Conservation (phyloP, 2,797 vertebrate genomes). For the Coreius guichenoti region DNA sequence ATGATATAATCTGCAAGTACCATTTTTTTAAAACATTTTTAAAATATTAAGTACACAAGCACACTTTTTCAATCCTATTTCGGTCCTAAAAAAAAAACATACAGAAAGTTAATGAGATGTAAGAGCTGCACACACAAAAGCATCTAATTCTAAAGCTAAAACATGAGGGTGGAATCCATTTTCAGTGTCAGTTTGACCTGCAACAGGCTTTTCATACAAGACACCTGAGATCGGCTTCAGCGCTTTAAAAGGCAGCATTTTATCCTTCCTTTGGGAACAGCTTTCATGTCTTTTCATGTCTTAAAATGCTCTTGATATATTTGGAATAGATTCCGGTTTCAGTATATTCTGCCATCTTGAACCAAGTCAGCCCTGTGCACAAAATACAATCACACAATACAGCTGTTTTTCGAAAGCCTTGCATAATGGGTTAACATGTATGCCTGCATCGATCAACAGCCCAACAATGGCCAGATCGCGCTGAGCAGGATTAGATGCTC, state of each 20-base stretch:
- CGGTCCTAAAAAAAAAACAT: not conserved
- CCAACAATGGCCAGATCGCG: conserved; percentile 29
- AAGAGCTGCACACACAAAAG: not conserved
- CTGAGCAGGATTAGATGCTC: not conserved
- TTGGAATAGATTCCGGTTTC: not conserved
- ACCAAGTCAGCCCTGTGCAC: not conserved
- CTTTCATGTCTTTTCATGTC: not conserved
- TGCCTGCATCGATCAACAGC: conserved; percentile 27
- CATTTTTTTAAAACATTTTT: not conserved
- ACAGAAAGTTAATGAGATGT: not conserved
- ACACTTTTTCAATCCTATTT: not conserved
- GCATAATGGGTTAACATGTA: conserved; percentile 2
- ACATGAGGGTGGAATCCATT: not conserved
- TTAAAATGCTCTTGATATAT: not conserved
- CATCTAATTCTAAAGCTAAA: not conserved
- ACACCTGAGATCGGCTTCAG: conserved; percentile 1
- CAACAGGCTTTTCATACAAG: conserved; percentile 6
- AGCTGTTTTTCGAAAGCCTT: conserved; percentile 35
- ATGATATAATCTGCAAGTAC: not conserved
- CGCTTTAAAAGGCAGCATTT: not conserved
- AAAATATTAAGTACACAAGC: not conserved
- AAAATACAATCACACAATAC: not conserved
- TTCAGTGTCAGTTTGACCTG: conserved; percentile 10
- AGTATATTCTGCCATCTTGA: not conserved
- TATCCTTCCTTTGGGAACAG: conserved; percentile 6